Conservation (phyloP, 2,797 vertebrate genomes). For the Peromyscus melanophrys region DNA sequence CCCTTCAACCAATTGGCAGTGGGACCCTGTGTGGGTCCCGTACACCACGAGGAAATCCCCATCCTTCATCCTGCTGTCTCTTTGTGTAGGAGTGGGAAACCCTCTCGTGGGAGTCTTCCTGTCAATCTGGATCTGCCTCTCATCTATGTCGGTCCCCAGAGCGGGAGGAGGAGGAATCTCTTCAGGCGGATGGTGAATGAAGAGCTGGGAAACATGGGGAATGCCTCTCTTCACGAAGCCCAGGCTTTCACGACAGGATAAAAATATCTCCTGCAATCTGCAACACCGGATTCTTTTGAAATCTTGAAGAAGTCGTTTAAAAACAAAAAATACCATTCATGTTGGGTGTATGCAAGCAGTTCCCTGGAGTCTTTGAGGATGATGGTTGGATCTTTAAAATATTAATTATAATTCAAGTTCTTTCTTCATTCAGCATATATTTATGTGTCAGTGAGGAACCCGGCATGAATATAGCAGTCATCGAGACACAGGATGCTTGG, state of each 20-base stretch:
- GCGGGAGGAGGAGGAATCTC: slow-evolving; percentile 17
- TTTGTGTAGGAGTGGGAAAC: not conserved
- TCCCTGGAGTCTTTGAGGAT: not conserved
- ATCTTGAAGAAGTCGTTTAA: slow-evolving; percentile 37
- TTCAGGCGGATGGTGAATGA: slow-evolving; percentile 21
- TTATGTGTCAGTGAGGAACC: not conserved
- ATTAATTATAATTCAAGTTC: slow-evolving; percentile 13
- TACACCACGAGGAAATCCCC: not conserved
- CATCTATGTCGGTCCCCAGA: not conserved
- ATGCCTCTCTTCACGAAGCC: slow-evolving; percentile 31
- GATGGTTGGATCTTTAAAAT: slow-evolving; percentile 10
- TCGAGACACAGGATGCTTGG: not conserved
- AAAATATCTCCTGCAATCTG: slow-evolving; percentile 69
- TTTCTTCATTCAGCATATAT: slow-evolving; percentile 9
- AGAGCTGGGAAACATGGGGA: not conserved
- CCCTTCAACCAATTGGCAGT: not conserved
- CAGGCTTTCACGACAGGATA: not conserved
- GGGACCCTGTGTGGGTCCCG: not conserved
- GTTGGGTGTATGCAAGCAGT: not conserved
- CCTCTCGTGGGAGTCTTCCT: not conserved
- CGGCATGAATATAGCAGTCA: not conserved
- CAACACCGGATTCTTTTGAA: slow-evolving; percentile 54
- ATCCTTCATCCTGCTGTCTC: not conserved
- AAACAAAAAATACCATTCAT: slow-evolving; percentile 9
- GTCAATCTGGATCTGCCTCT: not conserved